phyloP scores from a whole-genome alignment of 1,140 invertebrate species.

The Streblospio benedicti region DNA sequence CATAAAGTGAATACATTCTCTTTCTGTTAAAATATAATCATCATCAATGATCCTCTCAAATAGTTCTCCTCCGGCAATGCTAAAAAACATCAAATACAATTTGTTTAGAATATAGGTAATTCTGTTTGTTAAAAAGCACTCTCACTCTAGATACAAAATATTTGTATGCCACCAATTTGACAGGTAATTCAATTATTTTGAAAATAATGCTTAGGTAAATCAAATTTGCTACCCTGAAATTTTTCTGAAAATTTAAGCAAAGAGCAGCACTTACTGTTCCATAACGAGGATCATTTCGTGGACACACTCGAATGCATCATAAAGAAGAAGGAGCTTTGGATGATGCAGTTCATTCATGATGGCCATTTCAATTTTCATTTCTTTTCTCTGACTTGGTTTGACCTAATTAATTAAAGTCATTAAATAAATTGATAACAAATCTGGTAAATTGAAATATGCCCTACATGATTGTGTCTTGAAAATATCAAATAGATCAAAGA shows the following conservation, averaged over 20 bases:
- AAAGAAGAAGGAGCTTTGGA: slow-evolving; percentile 92
- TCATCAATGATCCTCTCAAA: slow-evolving; percentile 85
- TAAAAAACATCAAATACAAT: slow-evolving; percentile 41
- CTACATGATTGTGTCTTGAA: too few species aligned
- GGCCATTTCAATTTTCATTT: slow-evolving; percentile 94
- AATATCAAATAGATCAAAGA: too few species aligned
- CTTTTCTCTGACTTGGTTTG: slow-evolving; percentile 84
- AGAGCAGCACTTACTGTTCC: slow-evolving; percentile 74
- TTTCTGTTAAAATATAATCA: slow-evolving; percentile 82
- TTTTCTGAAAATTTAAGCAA: neutral
- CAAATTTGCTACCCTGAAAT: too few species aligned
- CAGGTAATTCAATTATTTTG: neutral
- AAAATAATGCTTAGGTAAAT: too few species aligned
- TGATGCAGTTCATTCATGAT: slow-evolving; percentile 99
- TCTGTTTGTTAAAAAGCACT: neutral
- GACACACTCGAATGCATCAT: slow-evolving; percentile 96
- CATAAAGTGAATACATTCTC: slow-evolving; percentile 82
- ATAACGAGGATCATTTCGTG: slow-evolving; percentile 98
- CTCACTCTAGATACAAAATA: too few species aligned
- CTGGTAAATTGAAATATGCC: too few species aligned
- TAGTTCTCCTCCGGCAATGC: slow-evolving; percentile 82
- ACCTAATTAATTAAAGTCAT: too few species aligned
- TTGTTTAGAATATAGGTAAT: neutral
- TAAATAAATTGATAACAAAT: too few species aligned
- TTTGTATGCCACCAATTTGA: neutral